Evolutionary conservation across 1,140 invertebrate species (phyloP), one percentile per base, ranked within the genome.

Genomic region (Ridgeia piscesae): DNA sequence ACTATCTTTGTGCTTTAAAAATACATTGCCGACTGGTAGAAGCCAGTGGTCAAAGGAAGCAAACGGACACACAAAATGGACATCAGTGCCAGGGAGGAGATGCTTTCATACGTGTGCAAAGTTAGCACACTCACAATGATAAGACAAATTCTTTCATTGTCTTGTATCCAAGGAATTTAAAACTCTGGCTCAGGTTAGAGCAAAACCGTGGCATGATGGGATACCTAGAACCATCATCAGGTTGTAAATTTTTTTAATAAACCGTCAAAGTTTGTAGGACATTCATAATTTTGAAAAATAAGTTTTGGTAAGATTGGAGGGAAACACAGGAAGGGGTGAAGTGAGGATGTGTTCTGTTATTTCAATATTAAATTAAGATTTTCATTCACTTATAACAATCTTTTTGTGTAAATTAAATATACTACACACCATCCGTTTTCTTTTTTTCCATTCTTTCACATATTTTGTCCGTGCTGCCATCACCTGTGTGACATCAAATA

Each of bases 401-500:
- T 90, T 77, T 90, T 33, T 31, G 17, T 90, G n/a, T 34, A 0
- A 90, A 21, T 90, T 8, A 90, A 90, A 90, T 21, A 90, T 90
- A 17, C 31, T 90, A 34, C 94, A 94, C 93, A 95, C 95, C 6
- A 98, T 97, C 94, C 98, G 96, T 95, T 98, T 98, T 90, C 98
- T 97, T 96, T 97, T 98, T 93, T 96, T 96, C 96, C 98, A 98
- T 95, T 97, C 97, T 89, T 96, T 97, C 0, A 97, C 95, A 93
- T 96, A 96, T 91, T 96, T 96, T 31, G 97, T 96, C 93, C 97
- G 95, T 89, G 96, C 95, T 92, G 95, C 96, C 93, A 97, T 95
- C 33, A 97, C 96, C 93, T 96, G 95, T 89, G 58, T 77, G 58
- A 21, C 17, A 21, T 77, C 17, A 77, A 77, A 77, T 77, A 77